Evolutionary conservation across 2,797 vertebrate genomes (phyloP), one percentile per base, ranked within the genome.

Genomic region (Sebastes minor): DNA sequence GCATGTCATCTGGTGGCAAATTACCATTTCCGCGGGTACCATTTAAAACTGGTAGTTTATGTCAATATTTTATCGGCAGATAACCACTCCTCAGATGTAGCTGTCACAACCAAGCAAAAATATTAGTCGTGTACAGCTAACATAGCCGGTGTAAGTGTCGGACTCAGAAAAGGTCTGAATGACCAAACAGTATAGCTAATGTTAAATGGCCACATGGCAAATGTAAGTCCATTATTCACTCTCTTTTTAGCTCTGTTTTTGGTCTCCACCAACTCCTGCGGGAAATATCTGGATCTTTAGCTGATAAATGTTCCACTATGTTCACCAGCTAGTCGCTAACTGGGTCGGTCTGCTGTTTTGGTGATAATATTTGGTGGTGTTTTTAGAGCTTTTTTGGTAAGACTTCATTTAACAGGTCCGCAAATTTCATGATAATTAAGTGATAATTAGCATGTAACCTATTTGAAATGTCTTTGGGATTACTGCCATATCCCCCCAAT

Each of bases 361-460:
- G 49, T 53, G 20, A 53, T 53, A 22, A n/a, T 49, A 46, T 46
- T 18, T 46, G 42, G 42, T 46, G 6, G 16, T 46, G 42, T 46
- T 46, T 46, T 46, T 46, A 46, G 42, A 46, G 14, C 38, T 42
- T 42, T 16, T 42, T 42, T 42, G 38, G 38, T 16, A 42, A 42
- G 0, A 0, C 14, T 42, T 42, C 0, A 42, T 42, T 42, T 42
- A 7, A 42, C 38, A 42, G 0, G 38, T 42, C 38, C 1, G 2
- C 14, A 42, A 42, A 3, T 42, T 0, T 42, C 38, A 16, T 42
- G 38, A 42, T 42, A 42, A 42, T 42, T 42, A 42, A 42, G 38
- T 16, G 38, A 42, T 42, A 42, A 42, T 42, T 16, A 42, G 6
- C 38, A 42, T 1, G 38, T 42, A 7, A 42, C 38, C 2, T 42